phyloP scores from a whole-genome alignment of 2,113 vertebrate species.

The Ceyx margarethae region DNA sequence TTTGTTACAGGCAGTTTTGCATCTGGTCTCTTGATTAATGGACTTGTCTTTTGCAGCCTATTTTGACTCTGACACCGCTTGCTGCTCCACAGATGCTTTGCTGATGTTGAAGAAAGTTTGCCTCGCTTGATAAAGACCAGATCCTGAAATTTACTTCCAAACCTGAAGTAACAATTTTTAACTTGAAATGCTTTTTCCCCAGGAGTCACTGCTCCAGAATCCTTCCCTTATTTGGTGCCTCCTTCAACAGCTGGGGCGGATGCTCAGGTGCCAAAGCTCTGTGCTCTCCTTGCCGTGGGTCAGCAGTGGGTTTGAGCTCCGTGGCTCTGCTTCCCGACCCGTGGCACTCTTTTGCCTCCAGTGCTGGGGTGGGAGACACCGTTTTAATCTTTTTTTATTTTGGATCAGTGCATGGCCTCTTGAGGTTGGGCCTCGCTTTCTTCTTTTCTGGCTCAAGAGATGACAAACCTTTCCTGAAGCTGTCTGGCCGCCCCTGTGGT shows the following conservation, averaged over 20 bases:
- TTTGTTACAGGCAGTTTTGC: constrained; percentile 53
- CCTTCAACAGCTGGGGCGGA: constrained; percentile 66
- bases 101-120: constrained; percentile 73
- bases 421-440: background rate
- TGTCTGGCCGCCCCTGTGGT: background rate
- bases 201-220: constrained; percentile 73
- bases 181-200: constrained; percentile 78
- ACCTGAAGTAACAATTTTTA: constrained; percentile 82
- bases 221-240: constrained; percentile 85
- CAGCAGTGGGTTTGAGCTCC: accelerated
- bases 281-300: background rate
- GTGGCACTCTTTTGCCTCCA: background rate
- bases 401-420: background rate
- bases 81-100: constrained; percentile 68
- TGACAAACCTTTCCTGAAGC: background rate
- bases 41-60: constrained; percentile 64
- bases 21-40: constrained; percentile 70
- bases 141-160: constrained; percentile 82
- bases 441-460: background rate
- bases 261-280: constrained; percentile 65
- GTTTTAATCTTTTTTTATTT: background rate
- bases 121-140: constrained; percentile 82
- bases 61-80: constrained; percentile 58
- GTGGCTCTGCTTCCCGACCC: background rate
- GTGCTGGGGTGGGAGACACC: background rate